A percentile compares a stretch with the other conserved stretches of the same genome.
Evolutionary conservation across 2,113 vertebrate genomes (phyloP).

Genomic region (Fregetta grallaria): DNA sequence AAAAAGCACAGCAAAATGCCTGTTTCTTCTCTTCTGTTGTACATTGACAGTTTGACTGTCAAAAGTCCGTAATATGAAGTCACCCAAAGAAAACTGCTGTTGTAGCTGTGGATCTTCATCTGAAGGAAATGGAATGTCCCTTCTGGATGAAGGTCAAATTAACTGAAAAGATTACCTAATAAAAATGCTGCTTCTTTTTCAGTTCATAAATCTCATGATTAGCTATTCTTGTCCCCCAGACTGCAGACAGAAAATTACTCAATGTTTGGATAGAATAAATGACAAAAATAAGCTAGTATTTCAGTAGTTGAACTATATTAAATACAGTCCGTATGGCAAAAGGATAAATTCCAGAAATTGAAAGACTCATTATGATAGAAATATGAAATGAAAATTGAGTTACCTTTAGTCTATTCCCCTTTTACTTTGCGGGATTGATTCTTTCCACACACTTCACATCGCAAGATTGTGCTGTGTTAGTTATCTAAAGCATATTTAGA

Average conservation of each 20-base stretch:
- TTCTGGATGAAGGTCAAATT: not conserved
- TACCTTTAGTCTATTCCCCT: not conserved
- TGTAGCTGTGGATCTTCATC: not conserved
- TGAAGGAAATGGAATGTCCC: not conserved
- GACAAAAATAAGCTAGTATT: not conserved
- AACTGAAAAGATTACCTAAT: not conserved
- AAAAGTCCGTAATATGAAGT: no score
- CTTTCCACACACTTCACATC: rapidly evolving
- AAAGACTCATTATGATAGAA: not conserved
- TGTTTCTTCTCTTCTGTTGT: not conserved
- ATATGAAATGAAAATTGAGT: not conserved
- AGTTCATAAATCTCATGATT: not conserved
- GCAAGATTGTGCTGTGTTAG: no score
- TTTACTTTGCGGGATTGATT: not conserved
- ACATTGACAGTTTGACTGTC: no score
- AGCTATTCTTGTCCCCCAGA: not conserved
- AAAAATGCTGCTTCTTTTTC: not conserved
- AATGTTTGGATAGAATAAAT: not conserved
- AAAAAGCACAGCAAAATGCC: no score
- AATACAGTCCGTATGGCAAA: not conserved
- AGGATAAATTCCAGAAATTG: not conserved
- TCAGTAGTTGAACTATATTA: not conserved
- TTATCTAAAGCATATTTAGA: not conserved
- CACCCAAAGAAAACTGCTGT: not conserved
- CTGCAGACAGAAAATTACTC: not conserved